Percentiles rank a stretch among this genome's conserved stretches.
These are phyloP conservation scores for Platalea minor DNA, from an alignment of 2,797 vertebrate genomes.

Conservation along the genomic window DNA sequence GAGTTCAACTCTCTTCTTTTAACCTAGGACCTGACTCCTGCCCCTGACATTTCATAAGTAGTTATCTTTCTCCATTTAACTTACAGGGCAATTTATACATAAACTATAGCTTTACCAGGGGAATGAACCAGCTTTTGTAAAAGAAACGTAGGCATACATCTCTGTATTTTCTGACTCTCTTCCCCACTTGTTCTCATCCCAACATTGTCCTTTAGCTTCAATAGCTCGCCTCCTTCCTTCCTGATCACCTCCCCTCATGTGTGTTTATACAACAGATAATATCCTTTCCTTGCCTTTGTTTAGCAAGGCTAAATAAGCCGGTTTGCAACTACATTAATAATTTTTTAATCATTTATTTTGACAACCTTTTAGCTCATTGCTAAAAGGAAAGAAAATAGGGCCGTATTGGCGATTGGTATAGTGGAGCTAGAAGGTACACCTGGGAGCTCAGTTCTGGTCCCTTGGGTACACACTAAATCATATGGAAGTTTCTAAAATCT, in stretches of 20 bases:
- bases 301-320: neutral
- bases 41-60: neutral
- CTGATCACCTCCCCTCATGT: neutral
- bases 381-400: neutral
- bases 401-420: accelerated
- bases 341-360: neutral
- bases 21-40: neutral
- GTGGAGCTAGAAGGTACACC: neutral
- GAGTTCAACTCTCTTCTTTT: neutral
- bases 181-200: neutral
- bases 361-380: neutral
- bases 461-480: neutral
- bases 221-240: neutral
- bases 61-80: neutral
- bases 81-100: neutral
- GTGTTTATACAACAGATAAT: neutral
- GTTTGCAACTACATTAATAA: neutral
- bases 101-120: neutral
- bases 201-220: neutral
- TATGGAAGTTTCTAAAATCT: neutral
- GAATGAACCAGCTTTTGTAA: neutral
- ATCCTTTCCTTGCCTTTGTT: neutral
- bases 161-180: neutral
- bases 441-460: neutral
- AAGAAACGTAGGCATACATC: neutral